A percentile compares a stretch with the other conserved stretches of the same genome.
Conservation (phyloP, 2,888 invertebrate species). For the Philereme transversata region DNA sequence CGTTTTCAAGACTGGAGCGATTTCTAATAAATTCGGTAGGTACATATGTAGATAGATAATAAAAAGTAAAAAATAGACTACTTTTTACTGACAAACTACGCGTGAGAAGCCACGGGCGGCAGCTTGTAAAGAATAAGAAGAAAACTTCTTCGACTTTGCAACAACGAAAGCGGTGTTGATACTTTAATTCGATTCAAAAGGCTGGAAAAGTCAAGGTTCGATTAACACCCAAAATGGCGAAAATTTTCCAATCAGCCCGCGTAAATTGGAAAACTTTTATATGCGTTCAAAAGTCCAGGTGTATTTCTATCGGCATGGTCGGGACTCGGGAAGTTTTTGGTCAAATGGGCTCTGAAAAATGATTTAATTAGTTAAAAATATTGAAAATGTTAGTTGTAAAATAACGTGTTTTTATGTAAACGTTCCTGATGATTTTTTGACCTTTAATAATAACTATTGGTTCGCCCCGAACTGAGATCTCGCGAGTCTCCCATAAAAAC, state of each 20-base stretch:
- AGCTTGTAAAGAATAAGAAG: not conserved
- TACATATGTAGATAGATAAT: too few relatives aligned
- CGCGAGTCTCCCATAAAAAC: too few relatives aligned
- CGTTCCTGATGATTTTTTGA: too few relatives aligned
- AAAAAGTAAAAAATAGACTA: too few relatives aligned
- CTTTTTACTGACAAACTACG: too few relatives aligned
- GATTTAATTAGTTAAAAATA: conserved; percentile 58
- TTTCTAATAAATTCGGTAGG: too few relatives aligned
- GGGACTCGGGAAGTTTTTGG: conserved; percentile 68
- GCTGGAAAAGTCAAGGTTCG: conserved; percentile 74
- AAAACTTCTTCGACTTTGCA: conserved; percentile 18
- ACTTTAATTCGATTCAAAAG: conserved; percentile 68
- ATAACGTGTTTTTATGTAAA: too few relatives aligned
- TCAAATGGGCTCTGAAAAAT: conserved; percentile 63
- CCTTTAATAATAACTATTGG: too few relatives aligned
- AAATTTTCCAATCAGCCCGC: conserved; percentile 82
- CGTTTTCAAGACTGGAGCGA: too few relatives aligned
- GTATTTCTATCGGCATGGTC: conserved; percentile 74
- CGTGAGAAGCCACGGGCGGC: too few relatives aligned
- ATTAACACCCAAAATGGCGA: conserved; percentile 80
- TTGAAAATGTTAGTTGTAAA: too few relatives aligned
- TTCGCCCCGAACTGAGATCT: too few relatives aligned
- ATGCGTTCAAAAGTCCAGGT: conserved; percentile 82
- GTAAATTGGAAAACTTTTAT: conserved; percentile 84
- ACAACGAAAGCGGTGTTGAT: conserved; percentile 44